Evolutionary conservation across 1,140 invertebrate species (phyloP), one percentile per base, ranked within the genome.

Genomic region (Drosophila arizonae): DNA sequence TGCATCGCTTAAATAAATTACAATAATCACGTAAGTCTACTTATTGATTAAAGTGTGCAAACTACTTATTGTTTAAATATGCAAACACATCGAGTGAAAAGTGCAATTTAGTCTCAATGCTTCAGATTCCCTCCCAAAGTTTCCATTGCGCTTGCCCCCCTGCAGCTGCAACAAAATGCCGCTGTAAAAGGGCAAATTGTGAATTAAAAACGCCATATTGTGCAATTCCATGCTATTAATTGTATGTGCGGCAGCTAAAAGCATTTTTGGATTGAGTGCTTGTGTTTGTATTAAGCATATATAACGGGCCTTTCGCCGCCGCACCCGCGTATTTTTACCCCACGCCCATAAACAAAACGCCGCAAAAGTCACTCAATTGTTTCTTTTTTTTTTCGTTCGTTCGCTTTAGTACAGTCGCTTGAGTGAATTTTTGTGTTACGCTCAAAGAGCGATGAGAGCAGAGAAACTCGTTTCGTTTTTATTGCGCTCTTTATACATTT

Each of bases 301-400:
- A 71, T 51, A 33, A 9, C 15, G 33, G 6, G 33, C 46, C 39
- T 64, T 76, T 56, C n/a, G 46, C 30, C 57, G 48, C 17, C 50
- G 65, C 51, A 70, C 51, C 55, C 63, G 62, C 54, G 54, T 62
- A 72, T 74, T 71, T 57, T 46, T 61, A 65, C 64, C 68, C 79
- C 71, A 88, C 85, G 77, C 84, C 84, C 79, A 88, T 88, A 88
- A 88, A 88, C 84, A 79, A 88, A 88, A 84, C 85, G 84, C 84
- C 85, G 85, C 74, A 60, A 79, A 86, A 82, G 46, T 70, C 70
- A 74, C 76, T 88, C 81, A 58, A 72, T 15, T 67, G 57, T 41
- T 54, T 48, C 64, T 77, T 77, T 48, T 67, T 77, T 77, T 82
- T 79, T 79, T 76, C 61, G 28, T 74, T 84, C 73, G 73, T 88